Evolutionary conservation across 2,113 vertebrate species (phyloP).

Genomic region (Sprattus sprattus): DNA sequence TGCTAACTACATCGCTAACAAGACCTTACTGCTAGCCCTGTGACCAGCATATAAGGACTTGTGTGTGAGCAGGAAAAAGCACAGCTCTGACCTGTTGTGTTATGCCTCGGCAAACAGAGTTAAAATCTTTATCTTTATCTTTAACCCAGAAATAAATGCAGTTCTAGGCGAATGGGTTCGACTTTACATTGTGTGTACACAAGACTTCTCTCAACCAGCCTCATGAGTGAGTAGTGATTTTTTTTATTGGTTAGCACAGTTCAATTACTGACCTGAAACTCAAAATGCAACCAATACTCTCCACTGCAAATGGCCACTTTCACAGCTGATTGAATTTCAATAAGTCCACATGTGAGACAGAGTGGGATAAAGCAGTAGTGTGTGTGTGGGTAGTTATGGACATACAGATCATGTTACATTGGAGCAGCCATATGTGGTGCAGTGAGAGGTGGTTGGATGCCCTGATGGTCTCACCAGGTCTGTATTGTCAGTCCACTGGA

Average conservation of each 20-base stretch:
- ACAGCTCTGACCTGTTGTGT: too few species aligned
- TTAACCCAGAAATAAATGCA: background rate
- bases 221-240: background rate
- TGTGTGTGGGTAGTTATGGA: background rate
- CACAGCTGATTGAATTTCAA: slow-evolving; percentile 4
- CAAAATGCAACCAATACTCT: background rate
- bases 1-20: too few species aligned
- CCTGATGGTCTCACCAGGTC: slow-evolving; percentile 71
- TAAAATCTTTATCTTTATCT: background rate
- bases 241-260: background rate
- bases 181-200: background rate
- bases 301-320: background rate
- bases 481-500: slow-evolving; percentile 92
- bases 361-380: background rate
- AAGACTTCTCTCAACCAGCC: background rate
- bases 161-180: background rate
- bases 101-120: background rate
- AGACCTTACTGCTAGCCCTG: too few species aligned
- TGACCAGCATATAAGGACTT: too few species aligned
- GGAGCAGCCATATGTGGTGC: background rate
- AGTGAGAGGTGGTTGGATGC: background rate
- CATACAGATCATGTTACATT: background rate
- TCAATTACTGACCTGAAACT: background rate
- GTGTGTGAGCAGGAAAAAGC: too few species aligned
- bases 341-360: background rate